phyloP scores from a whole-genome alignment of 2,888 invertebrate species.

The Melitaea athalia region DNA sequence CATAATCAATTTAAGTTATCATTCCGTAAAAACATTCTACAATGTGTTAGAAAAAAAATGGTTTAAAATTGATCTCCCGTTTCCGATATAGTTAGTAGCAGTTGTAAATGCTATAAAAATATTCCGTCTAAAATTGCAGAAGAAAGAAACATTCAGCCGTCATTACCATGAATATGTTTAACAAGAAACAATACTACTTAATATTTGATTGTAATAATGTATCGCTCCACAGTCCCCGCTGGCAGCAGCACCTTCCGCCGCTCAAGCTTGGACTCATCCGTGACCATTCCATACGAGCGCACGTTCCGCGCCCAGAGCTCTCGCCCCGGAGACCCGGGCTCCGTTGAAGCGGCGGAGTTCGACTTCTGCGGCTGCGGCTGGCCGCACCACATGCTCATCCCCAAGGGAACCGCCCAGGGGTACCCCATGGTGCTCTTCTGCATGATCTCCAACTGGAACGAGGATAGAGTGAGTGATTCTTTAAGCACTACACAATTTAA shows the following conservation, averaged over 20 bases:
- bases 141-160: too few species aligned
- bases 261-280: conserved; percentile 86
- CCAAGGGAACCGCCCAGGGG: conserved; percentile 86
- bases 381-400: conserved; percentile 91
- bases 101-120: too few species aligned
- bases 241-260: conserved; percentile 86
- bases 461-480: conserved; percentile 80
- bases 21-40: too few species aligned
- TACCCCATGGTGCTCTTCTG: conserved; percentile 87
- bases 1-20: too few species aligned
- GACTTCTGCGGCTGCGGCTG: conserved; percentile 95
- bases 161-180: too few species aligned
- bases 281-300: conserved; percentile 91
- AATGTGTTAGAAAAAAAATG: too few species aligned
- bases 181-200: too few species aligned
- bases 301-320: conserved; percentile 87
- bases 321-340: conserved; percentile 81
- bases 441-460: conserved; percentile 88
- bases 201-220: neutral
- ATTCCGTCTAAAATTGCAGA: too few species aligned
- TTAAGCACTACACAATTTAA: too few species aligned
- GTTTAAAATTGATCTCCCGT: too few species aligned
- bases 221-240: conserved; percentile 78
- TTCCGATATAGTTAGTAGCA: too few species aligned
- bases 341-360: conserved; percentile 80